Conservation (phyloP, 2,888 invertebrate species). For the Acanthosepion pharaonis region DNA sequence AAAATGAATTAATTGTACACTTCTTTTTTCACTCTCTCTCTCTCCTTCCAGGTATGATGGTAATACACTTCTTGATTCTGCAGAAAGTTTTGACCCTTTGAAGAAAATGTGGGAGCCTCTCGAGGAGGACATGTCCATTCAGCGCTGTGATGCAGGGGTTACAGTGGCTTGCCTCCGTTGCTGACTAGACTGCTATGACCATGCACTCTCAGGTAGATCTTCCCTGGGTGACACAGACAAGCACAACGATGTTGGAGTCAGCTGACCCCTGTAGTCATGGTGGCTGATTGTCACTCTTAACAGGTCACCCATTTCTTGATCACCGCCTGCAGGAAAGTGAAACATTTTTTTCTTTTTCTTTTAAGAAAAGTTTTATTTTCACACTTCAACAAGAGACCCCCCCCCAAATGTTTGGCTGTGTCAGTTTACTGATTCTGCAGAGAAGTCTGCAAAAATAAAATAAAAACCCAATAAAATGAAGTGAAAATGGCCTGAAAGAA, state of each 20-base stretch:
- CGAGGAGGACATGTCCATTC: slow-evolving; percentile 68
- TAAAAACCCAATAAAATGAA: too few species aligned
- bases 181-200: neutral
- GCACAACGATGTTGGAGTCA: neutral
- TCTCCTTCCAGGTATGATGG: slow-evolving; percentile 69
- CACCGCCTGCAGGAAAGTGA: neutral
- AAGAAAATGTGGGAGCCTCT: slow-evolving; percentile 69
- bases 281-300: neutral
- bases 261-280: neutral
- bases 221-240: neutral
- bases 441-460: neutral
- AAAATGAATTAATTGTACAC: neutral
- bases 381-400: neutral
- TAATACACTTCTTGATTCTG: slow-evolving; percentile 67
- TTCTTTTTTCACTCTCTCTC: neutral
- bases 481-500: neutral
- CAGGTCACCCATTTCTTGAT: neutral
- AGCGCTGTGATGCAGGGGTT: slow-evolving; percentile 73
- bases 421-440: neutral
- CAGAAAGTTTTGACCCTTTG: slow-evolving; percentile 71
- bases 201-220: slow-evolving; percentile 51
- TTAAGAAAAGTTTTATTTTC: neutral
- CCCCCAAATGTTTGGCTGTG: neutral
- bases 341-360: neutral
- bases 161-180: slow-evolving; percentile 62